These are phyloP conservation scores for Austrofundulus limnaeus DNA, from an alignment of 2,113 vertebrate species.

Conservation along the genomic window DNA sequence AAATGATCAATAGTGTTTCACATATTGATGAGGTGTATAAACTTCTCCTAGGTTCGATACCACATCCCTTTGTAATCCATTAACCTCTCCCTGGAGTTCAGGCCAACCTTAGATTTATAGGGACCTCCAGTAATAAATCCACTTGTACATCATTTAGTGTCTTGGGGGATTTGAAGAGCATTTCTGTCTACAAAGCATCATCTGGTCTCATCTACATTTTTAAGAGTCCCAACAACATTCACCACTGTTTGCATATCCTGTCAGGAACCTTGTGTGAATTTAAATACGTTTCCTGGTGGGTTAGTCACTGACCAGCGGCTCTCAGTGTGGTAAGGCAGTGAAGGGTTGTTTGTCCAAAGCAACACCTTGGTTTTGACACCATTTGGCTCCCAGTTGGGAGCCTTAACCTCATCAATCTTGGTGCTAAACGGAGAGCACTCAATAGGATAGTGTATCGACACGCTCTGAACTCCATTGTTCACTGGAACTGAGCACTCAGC, in stretches of 20 bases:
- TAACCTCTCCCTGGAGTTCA: conserved; percentile 86
- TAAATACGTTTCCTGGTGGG: conserved; percentile 9
- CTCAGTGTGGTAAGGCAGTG: conserved; percentile 3
- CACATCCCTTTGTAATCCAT: conserved; percentile 86
- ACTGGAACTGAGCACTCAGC: conserved; percentile 83
- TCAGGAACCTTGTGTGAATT: conserved; percentile 1
- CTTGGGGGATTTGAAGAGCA: conserved; percentile 76
- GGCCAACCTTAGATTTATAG: conserved; percentile 84
- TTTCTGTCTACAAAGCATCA: conserved; percentile 69
- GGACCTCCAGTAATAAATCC: conserved; percentile 82
- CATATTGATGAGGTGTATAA: conserved; percentile 85
- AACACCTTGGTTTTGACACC: conserved; percentile 73
- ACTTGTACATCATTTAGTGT: conserved; percentile 84
- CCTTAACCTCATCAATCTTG: conserved; percentile 81
- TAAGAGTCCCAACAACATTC: conserved; percentile 31
- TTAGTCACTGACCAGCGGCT: conserved; percentile 18
- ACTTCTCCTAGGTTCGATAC: conserved; percentile 82
- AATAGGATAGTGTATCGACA: conserved; percentile 80
- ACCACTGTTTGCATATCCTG: conserved; percentile 28
- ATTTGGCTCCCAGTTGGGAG: conserved; percentile 66
- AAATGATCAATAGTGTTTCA: conserved; percentile 81
- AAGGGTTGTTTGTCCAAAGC: conserved; percentile 53
- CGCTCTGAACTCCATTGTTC: conserved; percentile 79
- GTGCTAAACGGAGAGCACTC: conserved; percentile 80
- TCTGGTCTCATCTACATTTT: conserved; percentile 65